Conservation (phyloP, 2,797 vertebrate species). For the Rhincodon typus region DNA sequence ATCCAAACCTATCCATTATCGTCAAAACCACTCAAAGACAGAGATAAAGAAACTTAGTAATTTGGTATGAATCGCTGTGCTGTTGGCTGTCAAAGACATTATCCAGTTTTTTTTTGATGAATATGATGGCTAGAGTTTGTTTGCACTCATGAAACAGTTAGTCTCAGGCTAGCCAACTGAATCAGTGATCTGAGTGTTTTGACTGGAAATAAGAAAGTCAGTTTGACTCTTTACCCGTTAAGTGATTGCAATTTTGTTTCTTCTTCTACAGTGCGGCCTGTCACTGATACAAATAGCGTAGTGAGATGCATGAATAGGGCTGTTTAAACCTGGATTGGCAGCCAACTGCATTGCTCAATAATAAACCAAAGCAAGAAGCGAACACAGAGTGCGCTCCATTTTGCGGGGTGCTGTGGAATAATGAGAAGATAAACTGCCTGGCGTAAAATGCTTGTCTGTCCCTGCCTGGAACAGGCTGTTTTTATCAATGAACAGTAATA, state of each 20-base stretch:
- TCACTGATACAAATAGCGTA: slow-evolving; percentile 6
- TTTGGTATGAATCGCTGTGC: slow-evolving; percentile 16
- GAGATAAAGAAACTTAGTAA: slow-evolving; percentile 16
- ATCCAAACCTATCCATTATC: neutral
- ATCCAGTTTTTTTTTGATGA: slow-evolving; percentile 18
- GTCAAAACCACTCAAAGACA: neutral
- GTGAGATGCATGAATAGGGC: slow-evolving; percentile 19
- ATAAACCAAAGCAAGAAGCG: neutral
- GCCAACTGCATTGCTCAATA: neutral
- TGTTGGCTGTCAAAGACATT: neutral
- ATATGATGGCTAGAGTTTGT: slow-evolving; percentile 6
- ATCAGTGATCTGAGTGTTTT: slow-evolving; percentile 33
- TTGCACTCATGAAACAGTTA: slow-evolving; percentile 8
- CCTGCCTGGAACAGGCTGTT: neutral
- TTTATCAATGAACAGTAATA: slow-evolving; percentile 11
- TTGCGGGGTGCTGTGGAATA: neutral
- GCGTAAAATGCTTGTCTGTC: slow-evolving; percentile 6
- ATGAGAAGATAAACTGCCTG: slow-evolving; percentile 30
- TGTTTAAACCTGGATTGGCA: neutral
- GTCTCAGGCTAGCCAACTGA: slow-evolving; percentile 15
- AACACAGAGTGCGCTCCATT: neutral
- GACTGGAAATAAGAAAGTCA: slow-evolving; percentile 30
- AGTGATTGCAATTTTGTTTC: slow-evolving; percentile 14
- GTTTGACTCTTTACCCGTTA: slow-evolving; percentile 19
- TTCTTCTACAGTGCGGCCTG: neutral